Base-by-base conservation (phyloP, 2,888 invertebrate species). In the Pedicia rivosa region DNA sequence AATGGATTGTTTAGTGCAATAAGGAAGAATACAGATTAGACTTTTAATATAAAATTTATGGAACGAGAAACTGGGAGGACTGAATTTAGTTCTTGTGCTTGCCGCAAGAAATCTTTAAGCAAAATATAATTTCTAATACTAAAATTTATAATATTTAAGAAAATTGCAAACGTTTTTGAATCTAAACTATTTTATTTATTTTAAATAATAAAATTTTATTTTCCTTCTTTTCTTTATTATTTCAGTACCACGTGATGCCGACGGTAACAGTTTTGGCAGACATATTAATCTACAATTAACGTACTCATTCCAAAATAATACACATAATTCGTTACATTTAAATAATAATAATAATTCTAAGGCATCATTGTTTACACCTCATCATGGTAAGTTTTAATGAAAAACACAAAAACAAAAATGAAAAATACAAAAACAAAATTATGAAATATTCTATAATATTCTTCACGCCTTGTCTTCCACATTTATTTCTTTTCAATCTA, bases 241-340 rank as follows among this genome's bases (percentile, higher is more conserved):
- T 63, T 44, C 70, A 79, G 79, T 75, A 55, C 57, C 72, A 45
- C 67, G 78, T 47, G 79, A 79, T 47, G 56, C 66, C 42, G 78
- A 79, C 49, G 68, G 70, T 57, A 71, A 70, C 64, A 71, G 72
- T 62, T 84, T 82, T 65, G 78, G 83, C 46, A 70, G 83, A 52
- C 83, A 83, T 56, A 84, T 86, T 65, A 86, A 86, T 66, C 72
- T 86, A 47, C 84, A 84, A 64, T 71, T 86, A 54, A 84, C 84
- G 32, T 86, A 86, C 61, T 84, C 84, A 46, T 84, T 84, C 66
- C 82, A 82, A 68, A 80, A 82, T 66, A 81, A 80, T 56, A 69
- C 72, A 35, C 75, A 56, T 47, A 59, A 57, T 46, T 46, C 57
- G 43, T 55, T 62, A 53, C 60, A 59, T 48, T 48, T 59, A 50